These are phyloP conservation scores for Zapus hudsonius DNA, from an alignment of 2,113 vertebrate species.

Conservation along the genomic window DNA sequence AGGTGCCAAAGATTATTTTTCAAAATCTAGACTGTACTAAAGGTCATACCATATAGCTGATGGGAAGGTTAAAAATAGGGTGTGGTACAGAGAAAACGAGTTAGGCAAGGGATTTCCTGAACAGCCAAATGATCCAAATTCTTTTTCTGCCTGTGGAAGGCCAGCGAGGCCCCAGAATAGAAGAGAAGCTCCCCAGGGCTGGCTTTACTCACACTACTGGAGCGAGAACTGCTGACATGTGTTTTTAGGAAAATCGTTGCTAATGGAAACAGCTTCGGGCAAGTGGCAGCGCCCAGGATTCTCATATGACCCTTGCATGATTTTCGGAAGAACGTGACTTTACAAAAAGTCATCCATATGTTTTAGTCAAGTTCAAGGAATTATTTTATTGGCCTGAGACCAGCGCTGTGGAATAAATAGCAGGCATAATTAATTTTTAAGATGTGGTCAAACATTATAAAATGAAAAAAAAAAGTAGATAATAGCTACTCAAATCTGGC, in stretches of 20 bases:
- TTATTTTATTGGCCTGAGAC: slow-evolving; percentile 69
- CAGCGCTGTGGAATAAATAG: slow-evolving; percentile 68
- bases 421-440: slow-evolving; percentile 75
- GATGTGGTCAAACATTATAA: slow-evolving; percentile 71
- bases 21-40: slow-evolving; percentile 22
- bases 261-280: slow-evolving; percentile 61
- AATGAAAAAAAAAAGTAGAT: slow-evolving; percentile 65
- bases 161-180: slow-evolving; percentile 68
- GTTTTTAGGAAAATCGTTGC: slow-evolving; percentile 63
- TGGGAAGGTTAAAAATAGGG: neutral
- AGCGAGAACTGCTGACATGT: slow-evolving; percentile 17
- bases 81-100: slow-evolving; percentile 10
- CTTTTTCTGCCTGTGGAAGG: slow-evolving; percentile 56
- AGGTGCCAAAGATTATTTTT: neutral
- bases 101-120: slow-evolving; percentile 58
- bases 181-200: slow-evolving; percentile 61
- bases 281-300: slow-evolving; percentile 50
- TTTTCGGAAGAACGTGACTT: slow-evolving; percentile 42
- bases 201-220: slow-evolving; percentile 51
- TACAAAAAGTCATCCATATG: slow-evolving; percentile 51
- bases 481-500: slow-evolving; percentile 61
- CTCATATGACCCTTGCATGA: slow-evolving; percentile 65
- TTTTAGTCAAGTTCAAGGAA: slow-evolving; percentile 67
- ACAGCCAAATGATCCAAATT: slow-evolving; percentile 26
- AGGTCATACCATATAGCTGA: neutral